A percentile compares a stretch with the other conserved stretches of the same genome.
Conservation (phyloP, 2,113 vertebrate species). For the Pollimyrus isidori region DNA sequence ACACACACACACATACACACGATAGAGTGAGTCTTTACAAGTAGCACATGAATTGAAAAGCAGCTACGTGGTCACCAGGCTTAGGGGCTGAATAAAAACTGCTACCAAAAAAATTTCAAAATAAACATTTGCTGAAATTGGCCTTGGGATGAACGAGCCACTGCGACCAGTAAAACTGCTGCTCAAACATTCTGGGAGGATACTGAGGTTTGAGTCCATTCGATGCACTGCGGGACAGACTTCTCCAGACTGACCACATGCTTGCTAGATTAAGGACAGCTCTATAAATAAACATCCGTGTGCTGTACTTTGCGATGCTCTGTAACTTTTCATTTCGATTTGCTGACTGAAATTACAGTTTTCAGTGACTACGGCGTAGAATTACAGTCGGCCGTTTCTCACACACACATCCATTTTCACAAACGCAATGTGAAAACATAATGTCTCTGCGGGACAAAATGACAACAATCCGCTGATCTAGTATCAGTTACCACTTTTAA, state of each 20-base stretch:
- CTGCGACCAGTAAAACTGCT: neutral
- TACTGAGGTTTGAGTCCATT: neutral
- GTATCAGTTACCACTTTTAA: neutral
- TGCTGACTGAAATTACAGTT: neutral
- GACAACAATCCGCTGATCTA: neutral
- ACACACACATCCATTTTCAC: neutral
- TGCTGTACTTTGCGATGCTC: neutral
- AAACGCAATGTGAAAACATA: neutral
- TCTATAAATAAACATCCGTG: neutral
- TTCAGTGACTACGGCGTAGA: neutral
- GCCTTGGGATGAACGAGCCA: neutral
- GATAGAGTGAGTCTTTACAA: neutral
- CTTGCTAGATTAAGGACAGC: neutral
- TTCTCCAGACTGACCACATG: neutral
- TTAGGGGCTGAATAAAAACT: neutral
- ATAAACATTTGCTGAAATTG: neutral
- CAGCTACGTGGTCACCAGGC: neutral
- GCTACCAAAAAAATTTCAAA: neutral
- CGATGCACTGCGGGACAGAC: neutral
- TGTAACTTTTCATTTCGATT: conserved; percentile 1
- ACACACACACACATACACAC: neutral
- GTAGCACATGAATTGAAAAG: neutral
- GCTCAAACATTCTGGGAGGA: neutral
- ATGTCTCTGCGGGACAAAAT: neutral
- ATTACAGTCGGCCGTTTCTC: neutral